Evolutionary conservation across 2,888 invertebrate species (phyloP).

Genomic region (Ceraclea dissimilis): DNA sequence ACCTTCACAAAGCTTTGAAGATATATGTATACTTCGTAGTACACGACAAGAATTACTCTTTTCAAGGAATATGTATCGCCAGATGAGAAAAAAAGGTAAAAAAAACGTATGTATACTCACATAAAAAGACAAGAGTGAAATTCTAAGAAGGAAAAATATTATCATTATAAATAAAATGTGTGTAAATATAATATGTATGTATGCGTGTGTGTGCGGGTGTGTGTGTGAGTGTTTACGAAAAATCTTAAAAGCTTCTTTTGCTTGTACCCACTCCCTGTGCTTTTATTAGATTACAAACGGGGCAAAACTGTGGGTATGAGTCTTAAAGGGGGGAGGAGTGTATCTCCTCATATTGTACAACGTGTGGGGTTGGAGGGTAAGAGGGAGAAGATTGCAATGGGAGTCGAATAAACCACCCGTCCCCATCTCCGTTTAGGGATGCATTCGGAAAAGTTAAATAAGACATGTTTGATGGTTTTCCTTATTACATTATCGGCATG

Average conservation of each 20-base stretch:
- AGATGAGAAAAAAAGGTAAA: too few relatives aligned
- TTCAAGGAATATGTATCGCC: too few relatives aligned
- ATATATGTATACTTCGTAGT: too few relatives aligned
- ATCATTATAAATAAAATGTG: not conserved
- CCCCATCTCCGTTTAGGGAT: not conserved
- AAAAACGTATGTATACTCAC: too few relatives aligned
- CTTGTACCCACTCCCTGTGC: not conserved
- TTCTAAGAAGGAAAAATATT: not conserved
- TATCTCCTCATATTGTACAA: too few relatives aligned
- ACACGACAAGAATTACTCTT: not conserved
- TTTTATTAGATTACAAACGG: constrained; percentile 21
- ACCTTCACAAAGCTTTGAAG: too few relatives aligned
- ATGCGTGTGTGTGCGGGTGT: not conserved
- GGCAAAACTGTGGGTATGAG: constrained; percentile 3
- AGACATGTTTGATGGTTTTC: not conserved
- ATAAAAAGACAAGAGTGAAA: not conserved
- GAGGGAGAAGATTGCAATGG: not conserved
- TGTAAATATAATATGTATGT: not conserved
- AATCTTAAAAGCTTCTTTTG: constrained; percentile 22
- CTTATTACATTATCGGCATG: not conserved
- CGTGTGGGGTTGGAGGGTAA: not conserved
- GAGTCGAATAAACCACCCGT: not conserved
- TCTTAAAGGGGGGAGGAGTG: constrained; percentile 2
- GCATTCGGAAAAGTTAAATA: not conserved
- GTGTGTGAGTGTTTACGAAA: constrained; percentile 18